Evolutionary conservation across 92 coral and sea anemone genomes (phyloP).

Genomic region (Paramuricea clavata): DNA sequence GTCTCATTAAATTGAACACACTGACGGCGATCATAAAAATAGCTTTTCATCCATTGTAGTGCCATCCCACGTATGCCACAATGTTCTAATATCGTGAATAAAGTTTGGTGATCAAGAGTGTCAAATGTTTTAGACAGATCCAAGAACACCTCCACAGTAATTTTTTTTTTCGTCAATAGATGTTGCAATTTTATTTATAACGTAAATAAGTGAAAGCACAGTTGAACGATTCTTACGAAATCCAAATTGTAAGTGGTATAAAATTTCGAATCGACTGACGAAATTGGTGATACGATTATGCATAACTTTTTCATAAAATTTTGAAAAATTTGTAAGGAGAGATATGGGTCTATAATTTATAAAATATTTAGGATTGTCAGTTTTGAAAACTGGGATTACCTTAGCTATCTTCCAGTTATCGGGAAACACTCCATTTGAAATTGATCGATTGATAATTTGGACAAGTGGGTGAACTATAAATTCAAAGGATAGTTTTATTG

Average conservation of each 20-base stretch:
- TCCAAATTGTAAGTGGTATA: constrained; percentile 46
- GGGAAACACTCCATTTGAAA: constrained; percentile 36
- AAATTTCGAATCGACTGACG: not conserved
- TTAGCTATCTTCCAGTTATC: no score
- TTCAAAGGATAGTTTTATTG: constrained; percentile 41
- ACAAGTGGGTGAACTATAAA: constrained; percentile 33
- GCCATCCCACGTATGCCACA: constrained; percentile 40
- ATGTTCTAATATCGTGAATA: not conserved
- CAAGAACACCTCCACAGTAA: no score
- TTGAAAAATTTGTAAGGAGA: constrained; percentile 46
- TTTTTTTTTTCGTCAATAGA: no score
- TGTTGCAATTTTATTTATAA: no score
- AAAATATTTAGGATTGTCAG: no score
- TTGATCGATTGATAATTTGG: constrained; percentile 35
- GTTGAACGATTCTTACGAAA: constrained; percentile 57
- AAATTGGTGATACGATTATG: constrained; percentile 45
- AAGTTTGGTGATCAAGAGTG: constrained; percentile 53
- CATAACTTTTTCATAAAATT: constrained; percentile 38
- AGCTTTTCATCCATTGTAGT: constrained; percentile 56
- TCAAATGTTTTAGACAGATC: constrained; percentile 68
- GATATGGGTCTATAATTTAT: no score
- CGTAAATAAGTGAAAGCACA: constrained; percentile 3
- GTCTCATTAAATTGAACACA: constrained; percentile 52
- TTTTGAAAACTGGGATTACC: no score
- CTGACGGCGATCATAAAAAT: constrained; percentile 54